Evolutionary conservation across 2,888 invertebrate species (phyloP), one percentile per base, ranked within the genome.

Genomic region (Cloeon dipterum): DNA sequence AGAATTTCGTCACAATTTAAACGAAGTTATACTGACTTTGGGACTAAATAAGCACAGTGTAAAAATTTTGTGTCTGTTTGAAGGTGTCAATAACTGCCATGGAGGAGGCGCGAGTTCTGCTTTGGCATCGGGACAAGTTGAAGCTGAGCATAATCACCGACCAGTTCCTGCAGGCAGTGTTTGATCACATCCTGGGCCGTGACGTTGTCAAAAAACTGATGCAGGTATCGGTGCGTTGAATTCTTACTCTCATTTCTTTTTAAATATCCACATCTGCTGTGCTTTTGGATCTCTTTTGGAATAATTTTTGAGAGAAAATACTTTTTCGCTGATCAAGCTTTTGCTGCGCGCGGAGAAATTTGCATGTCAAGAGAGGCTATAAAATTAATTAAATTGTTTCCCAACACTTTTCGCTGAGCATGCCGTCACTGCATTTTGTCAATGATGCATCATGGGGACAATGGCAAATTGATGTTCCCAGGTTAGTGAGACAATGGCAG

Each of bases 171-270:
- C 78, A 79, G 57, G 74, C 78, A 16, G 77, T 83, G 41, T 81
- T 83, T 57, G 82, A 83, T 58, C 82, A 82, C 54, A 76, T 83
- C 48, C 65, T 83, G 36, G 82, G 82, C 18, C 61, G 79, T 46
- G 83, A 83, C 54, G 81, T 83, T 41, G 82, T 83, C 34, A 78
- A 81, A 54, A 83, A 83, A 54, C 63, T 83, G 34, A 76, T 82
- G 70, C 81, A 82, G 70, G 82, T 81, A 46, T 11, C 16, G 25
- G 25, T 23, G n/a, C 8, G 25, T 23, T n/a, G 16, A 20, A 11
- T 20, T 10, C n/a, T n/a, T n/a, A n/a, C n/a, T 23, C 10, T 23
- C n/a, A 8, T 23, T n/a, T 23, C 25, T n/a, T n/a, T 25, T 25
- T 23, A n/a, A 25, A 8, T 23, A 23, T 23, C 23, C 8, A 23